Evolutionary conservation across 1,140 invertebrate genomes (phyloP), one percentile per base, ranked within the genome.

Genomic region (Drosophila pachea): DNA sequence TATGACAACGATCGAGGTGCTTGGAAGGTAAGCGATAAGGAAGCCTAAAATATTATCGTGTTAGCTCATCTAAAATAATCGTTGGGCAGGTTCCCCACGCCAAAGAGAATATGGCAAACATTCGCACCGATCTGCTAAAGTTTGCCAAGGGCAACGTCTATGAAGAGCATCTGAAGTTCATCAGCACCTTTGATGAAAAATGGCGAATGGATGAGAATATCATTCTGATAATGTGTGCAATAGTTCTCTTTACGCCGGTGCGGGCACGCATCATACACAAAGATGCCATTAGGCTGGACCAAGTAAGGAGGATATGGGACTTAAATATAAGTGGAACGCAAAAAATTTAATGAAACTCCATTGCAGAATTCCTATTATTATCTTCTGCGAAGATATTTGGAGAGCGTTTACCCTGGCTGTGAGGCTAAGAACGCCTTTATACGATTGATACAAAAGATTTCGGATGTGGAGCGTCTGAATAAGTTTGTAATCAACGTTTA

Each of bases 211-310:
- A 98, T 90, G 95, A 97, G 86, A 94, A 96, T 86, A 94, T 98
- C 29, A 96, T 98, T 89, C 92, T 97, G 8, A 94, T 98, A 62
- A 91, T 98, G 79, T 95, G 95, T 86, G 95, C 97, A 55, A 97
- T 98, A 74, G 92, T 96, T 48, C 90, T 98, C 9, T 98, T 98
- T 88, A 94, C 94, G 32, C 95, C 97, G 0, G 93, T 96, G 66
- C 90, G 97, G 61, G 91, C 94, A 4, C 93, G 93, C 77, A 93
- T 97, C 7, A 93, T 95, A 59, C 95, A 97, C 89, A 92, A 92
- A 36, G 95, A 97, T 86, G 94, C 95, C 16, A 95, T 98, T 63
- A 94, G 94, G 90, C 90, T 96, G 49, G 96, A 97, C 90, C 97
- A 98, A 91, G 95, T 94, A 78, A 79, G 22, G 22, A 22, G 3